Base-by-base conservation (phyloP, 2,888 invertebrate species). In the Drosophila maculinotata region DNA sequence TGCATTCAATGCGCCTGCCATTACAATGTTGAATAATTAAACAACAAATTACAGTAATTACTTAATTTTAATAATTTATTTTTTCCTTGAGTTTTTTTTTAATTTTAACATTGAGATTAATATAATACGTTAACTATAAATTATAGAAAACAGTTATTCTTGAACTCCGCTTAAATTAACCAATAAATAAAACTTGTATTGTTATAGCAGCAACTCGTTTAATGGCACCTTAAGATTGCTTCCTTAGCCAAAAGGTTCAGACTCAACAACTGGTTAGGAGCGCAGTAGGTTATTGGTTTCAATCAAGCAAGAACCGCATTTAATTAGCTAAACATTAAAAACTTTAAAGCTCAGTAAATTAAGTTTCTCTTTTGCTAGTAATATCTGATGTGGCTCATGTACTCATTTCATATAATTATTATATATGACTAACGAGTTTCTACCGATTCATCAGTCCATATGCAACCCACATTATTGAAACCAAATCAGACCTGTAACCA, bases 101-200 rank as follows among this genome's bases (percentile, higher is more conserved):
- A n/a, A n/a, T 14, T 33, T 1, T 20, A 20, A 8, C 51, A 63
- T 62, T 62, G 63, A 58, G 12, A 20, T 58, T 6, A 33, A 62
- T 28, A 26, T 8, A 30, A 20, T 45, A 30, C 3, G n/a, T 17
- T 26, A 62, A 14, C 20, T 20, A 33, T 14, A 41, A 41, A 15
- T 12, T n/a, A 57, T 26, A 20, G 17, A 10, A n/a, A 49, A 48
- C 45, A 8, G 51, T 48, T 48, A 51, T 48, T 51, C 49, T 51
- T 51, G 28, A 51, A 30, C 49, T 48, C 49, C 14, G 8, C 14
- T 30, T 48, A 20, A 30, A 30, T 14, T 23, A 33, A 26, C 9
- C 26, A 42, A 33, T 6, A 62, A 35, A 35, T 1, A 38, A 8
- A 57, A 12, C 8, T 8, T 2, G 12, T 23, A 10, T 15, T 14